These are phyloP conservation scores for Hydrophis major DNA, from an alignment of 2,797 vertebrate species.

Conservation along the genomic window DNA sequence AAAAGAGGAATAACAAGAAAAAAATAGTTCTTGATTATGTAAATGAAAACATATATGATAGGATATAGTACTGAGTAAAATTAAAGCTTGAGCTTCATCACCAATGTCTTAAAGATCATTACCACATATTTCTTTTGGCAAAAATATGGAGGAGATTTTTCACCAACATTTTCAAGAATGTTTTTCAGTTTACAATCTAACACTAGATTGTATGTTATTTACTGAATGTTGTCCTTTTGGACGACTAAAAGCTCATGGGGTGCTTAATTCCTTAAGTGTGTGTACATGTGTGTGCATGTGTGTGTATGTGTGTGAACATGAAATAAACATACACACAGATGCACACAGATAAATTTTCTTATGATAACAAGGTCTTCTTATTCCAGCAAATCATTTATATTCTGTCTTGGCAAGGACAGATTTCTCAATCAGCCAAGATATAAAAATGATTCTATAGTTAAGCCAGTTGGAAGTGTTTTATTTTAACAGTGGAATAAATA, in stretches of 20 bases:
- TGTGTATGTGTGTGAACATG: background rate
- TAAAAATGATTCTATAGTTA: background rate
- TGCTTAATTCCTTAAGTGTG: conserved; percentile 17
- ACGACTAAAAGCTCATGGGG: background rate
- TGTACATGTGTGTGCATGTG: background rate
- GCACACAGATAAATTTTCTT: background rate
- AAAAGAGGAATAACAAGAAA: background rate
- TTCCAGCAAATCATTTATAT: background rate
- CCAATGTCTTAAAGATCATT: background rate
- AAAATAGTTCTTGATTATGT: background rate
- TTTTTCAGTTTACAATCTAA: background rate
- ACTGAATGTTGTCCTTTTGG: background rate
- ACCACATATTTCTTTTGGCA: background rate
- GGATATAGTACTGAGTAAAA: conserved; percentile 8
- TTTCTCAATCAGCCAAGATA: background rate
- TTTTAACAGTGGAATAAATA: background rate
- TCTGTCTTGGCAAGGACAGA: background rate
- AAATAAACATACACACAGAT: background rate
- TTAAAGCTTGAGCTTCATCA: background rate
- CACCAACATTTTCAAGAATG: background rate
- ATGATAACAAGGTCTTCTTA: background rate
- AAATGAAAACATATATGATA: background rate
- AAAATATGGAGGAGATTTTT: background rate
- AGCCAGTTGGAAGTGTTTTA: conserved; percentile 1
- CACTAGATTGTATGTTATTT: conserved; percentile 9